phyloP scores from a whole-genome alignment of 2,888 invertebrate species.

The Rhagonycha lutea region DNA sequence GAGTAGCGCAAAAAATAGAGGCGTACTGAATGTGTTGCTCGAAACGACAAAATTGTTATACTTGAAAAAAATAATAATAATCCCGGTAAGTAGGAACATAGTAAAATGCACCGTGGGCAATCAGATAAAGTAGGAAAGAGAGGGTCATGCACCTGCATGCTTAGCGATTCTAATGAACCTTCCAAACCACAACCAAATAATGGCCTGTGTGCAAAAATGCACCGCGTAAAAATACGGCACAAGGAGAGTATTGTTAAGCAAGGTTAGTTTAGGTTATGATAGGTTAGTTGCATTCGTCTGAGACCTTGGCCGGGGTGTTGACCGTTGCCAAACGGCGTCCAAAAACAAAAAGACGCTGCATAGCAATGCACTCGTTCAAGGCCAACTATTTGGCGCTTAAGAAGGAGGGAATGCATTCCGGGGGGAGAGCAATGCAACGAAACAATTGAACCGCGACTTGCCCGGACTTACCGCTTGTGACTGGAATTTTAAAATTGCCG shows the following conservation, averaged over 20 bases:
- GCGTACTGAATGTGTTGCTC: background rate
- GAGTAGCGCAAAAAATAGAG: background rate
- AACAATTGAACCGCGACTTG: constrained; percentile 56
- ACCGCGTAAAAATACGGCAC: constrained; percentile 34
- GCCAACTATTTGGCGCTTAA: constrained; percentile 55
- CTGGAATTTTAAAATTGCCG: constrained; percentile 54
- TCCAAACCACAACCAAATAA: constrained; percentile 23
- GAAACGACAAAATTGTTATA: background rate
- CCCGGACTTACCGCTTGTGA: constrained; percentile 54
- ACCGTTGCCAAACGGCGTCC: constrained; percentile 56
- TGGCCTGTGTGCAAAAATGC: constrained; percentile 22
- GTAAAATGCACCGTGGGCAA: constrained; percentile 11
- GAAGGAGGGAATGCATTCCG: constrained; percentile 36
- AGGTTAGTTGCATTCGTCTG: constrained; percentile 52
- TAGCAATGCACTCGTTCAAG: constrained; percentile 58
- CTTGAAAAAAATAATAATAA: constrained; percentile 8
- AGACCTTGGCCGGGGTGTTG: constrained; percentile 57
- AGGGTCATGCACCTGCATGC: constrained; percentile 26
- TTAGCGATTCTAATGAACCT: constrained; percentile 18
- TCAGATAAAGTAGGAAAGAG: background rate
- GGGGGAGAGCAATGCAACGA: constrained; percentile 48
- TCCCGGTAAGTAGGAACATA: background rate
- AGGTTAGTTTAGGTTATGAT: constrained; percentile 54
- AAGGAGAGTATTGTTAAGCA: constrained; percentile 38
- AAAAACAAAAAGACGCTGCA: constrained; percentile 56